These are phyloP conservation scores for Phylloscopus collybita DNA, from an alignment of 2,797 vertebrate genomes.

Conservation along the genomic window DNA sequence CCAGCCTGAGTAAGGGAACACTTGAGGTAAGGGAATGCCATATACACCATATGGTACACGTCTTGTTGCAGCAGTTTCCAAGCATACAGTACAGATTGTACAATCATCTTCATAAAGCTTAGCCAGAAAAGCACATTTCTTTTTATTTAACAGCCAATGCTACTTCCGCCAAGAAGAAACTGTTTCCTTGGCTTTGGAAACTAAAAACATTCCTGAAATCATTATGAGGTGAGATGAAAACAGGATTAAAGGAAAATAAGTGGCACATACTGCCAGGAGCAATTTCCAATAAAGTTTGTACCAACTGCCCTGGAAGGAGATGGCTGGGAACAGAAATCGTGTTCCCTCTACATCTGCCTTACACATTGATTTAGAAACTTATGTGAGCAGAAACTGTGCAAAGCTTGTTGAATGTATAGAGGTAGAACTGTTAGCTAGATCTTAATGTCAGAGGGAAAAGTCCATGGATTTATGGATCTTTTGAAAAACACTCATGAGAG, in stretches of 20 bases:
- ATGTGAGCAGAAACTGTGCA: background rate
- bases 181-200: slow-evolving; percentile 48
- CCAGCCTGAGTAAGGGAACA: slow-evolving; percentile 8
- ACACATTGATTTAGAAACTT: background rate
- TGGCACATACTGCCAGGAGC: background rate
- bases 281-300: background rate
- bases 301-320: background rate
- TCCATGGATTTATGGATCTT: background rate
- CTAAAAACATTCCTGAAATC: slow-evolving; percentile 54
- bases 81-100: slow-evolving; percentile 28
- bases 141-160: slow-evolving; percentile 52
- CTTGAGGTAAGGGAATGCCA: slow-evolving; percentile 4
- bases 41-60: slow-evolving; percentile 1
- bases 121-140: slow-evolving; percentile 14
- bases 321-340: background rate
- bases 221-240: slow-evolving; percentile 62
- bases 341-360: background rate
- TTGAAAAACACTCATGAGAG: background rate
- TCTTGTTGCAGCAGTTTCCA: background rate
- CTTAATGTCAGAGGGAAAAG: background rate
- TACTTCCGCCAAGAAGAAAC: background rate
- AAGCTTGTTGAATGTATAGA: background rate
- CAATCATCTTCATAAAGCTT: background rate
- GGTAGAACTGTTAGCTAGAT: background rate
- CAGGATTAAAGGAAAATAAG: slow-evolving; percentile 51